Evolutionary conservation across 2,797 vertebrate genomes (phyloP), one percentile per base, ranked within the genome.

Genomic region (Poecile montanus): DNA sequence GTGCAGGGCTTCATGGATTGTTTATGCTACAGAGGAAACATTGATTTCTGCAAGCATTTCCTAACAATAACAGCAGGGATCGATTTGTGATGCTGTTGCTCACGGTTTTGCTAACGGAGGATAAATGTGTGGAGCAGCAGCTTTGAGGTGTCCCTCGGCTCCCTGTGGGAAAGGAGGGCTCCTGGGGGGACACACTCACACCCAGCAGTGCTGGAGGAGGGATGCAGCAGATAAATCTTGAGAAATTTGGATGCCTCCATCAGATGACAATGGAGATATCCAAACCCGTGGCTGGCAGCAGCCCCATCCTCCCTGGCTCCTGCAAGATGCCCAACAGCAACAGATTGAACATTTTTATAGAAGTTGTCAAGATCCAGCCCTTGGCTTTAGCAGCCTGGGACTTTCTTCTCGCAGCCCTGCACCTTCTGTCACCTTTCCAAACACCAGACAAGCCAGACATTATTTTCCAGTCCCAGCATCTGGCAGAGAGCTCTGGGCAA

Each of bases 401-500:
- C 66, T 92, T 76, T 88, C 45, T 26, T 66, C 63, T 68, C 0
- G 0, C 76, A 93, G 62, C 47, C 66, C 48, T 61, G 30, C 65
- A 84, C 92, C 84, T 94, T 92, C 78, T 92, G 90, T 95, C 67
- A 89, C 67, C 67, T 91, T 94, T 88, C 89, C 92, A 93, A 93
- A 85, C 85, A 66, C 47, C 85, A 93, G 91, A 85, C 65, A 89
- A 95, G 82, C 84, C 72, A 88, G 91, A 95, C 91, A 88, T 83
- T 89, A 94, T 92, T 96, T 92, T 93, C 94, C 85, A 88, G 12
- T 81, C 87, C 91, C 23, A 5, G 85, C 91, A 93, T 92, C 92
- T 96, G 94, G 91, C 94, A 89, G 2, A 3, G 85, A 85, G 65
- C 76, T 93, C 91, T 77, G 70, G 66, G 92, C 89, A 38, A 82